A percentile compares a stretch with the other conserved stretches of the same genome.
Conservation (phyloP, 2,797 vertebrate genomes). For the Fundulus diaphanus region DNA sequence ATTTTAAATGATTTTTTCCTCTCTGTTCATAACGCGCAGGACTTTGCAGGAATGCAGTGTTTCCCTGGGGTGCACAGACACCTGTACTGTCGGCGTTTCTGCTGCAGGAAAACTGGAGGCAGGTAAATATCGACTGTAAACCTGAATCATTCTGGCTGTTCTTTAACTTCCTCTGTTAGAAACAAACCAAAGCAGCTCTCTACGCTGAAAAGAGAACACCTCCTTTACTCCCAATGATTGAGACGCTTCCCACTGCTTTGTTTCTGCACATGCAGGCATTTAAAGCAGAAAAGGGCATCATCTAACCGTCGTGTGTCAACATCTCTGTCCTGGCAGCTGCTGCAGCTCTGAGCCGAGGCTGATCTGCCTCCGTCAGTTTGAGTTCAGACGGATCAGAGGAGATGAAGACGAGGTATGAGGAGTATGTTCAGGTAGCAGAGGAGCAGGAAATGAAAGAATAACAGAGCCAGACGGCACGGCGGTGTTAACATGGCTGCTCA, state of each 20-base stretch:
- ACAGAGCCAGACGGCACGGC: conserved; percentile 30
- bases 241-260: not conserved
- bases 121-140: not conserved
- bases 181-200: too few relatives aligned
- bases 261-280: too few relatives aligned
- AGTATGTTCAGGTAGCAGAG: conserved; percentile 52
- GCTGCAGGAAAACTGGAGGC: not conserved
- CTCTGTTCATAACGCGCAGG: too few relatives aligned
- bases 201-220: too few relatives aligned
- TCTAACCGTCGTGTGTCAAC: not conserved
- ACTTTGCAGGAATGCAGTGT: too few relatives aligned
- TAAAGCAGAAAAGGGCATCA: too few relatives aligned
- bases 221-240: not conserved
- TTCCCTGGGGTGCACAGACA: too few relatives aligned
- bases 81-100: too few relatives aligned
- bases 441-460: conserved; percentile 75
- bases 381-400: conserved; percentile 49
- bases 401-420: conserved; percentile 51
- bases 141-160: not conserved
- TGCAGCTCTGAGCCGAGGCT: conserved; percentile 11
- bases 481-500: conserved; percentile 19
- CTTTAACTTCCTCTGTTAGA: too few relatives aligned
- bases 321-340: not conserved
- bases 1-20: not conserved
- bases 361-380: not conserved